Base-by-base conservation (phyloP, 2,888 invertebrate species). In the Dendrolimus pini region DNA sequence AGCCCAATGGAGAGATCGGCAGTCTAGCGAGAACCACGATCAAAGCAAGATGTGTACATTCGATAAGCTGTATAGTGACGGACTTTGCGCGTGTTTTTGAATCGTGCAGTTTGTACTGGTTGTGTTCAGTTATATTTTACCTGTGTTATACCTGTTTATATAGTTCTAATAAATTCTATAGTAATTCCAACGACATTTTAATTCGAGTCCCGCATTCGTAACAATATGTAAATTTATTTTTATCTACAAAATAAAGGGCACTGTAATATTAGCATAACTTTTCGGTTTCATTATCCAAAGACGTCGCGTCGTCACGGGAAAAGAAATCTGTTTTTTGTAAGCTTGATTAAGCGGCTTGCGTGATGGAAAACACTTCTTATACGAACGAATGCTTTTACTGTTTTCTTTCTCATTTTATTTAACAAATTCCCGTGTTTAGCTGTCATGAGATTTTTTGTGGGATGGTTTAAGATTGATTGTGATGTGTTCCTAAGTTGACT, bases 261-360 rank as follows among this genome's bases (percentile, higher is more conserved):
- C 47, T 41, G 42, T 53, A 55, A 58, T 58, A 55, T 58, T 55
- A 52, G 53, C 58, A 56, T 59, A 59, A 56, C 56, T 59, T 56
- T 13, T 52, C 47, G 18, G 56, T 56, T 56, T 59, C 59, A 59
- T 59, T 56, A 55, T 56, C 56, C 52, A 52, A 54, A 41, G 56
- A 41, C 55, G 41, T 18, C 18, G 54, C 14, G 54, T 53, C 13
- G 18, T 53, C 52, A 55, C 54, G 53, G 41, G 53, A 41, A 13
- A 56, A 56, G 41, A 52, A 52, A 56, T 52, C 18, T 53, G n/a
- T 56, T 54, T 56, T 56, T 54, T 41, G 30, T 54, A 52, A 52
- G 18, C 57, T 57, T 56, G 47, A 47, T 47, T 47, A 47, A 47
- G 47, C 47, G 47, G 47, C 9, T 47, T 47, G 47, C 47, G 47